A percentile compares a stretch with the other conserved stretches of the same genome.
Conservation (phyloP, 2,113 vertebrate genomes). For the Haplotaxodon microlepis region DNA sequence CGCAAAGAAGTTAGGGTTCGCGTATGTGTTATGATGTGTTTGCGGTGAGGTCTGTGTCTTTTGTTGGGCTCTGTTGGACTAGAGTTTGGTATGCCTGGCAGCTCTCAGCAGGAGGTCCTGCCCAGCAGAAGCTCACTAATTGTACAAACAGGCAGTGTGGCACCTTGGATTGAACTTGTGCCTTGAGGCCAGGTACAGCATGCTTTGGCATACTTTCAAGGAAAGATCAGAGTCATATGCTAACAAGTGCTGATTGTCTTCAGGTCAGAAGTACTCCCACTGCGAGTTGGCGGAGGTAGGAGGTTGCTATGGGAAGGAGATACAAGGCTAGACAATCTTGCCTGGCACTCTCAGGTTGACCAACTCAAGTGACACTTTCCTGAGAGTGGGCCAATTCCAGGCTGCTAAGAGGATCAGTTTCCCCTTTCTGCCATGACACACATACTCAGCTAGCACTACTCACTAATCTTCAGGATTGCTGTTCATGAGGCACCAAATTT, state of each 20-base stretch:
- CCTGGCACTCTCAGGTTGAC: conserved; percentile 44
- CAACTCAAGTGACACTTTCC: conserved; percentile 61
- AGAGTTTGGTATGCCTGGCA: conserved; percentile 41
- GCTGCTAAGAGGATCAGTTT: conserved; percentile 64
- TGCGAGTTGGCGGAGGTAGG: neutral
- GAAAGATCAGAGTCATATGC: conserved; percentile 19
- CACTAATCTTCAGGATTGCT: neutral
- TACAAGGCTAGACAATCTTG: conserved; percentile 30
- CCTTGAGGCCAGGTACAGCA: conserved; percentile 22
- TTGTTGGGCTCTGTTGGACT: conserved; percentile 43
- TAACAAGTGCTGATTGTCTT: neutral
- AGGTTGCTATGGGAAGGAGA: conserved; percentile 1
- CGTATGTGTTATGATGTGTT: conserved; percentile 34
- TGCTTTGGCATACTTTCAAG: conserved; percentile 13
- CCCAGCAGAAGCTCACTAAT: conserved; percentile 43
- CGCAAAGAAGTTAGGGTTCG: neutral
- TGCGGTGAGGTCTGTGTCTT: conserved; percentile 22
- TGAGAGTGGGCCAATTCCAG: conserved; percentile 53
- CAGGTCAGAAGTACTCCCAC: conserved; percentile 11
- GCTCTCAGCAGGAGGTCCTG: conserved; percentile 35
- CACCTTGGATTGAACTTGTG: conserved; percentile 27
- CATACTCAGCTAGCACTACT: conserved; percentile 20
- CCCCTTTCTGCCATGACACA: conserved; percentile 53
- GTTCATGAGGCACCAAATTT: neutral
- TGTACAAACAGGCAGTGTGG: conserved; percentile 44